Evolutionary conservation across 2,888 invertebrate genomes (phyloP), one percentile per base, ranked within the genome.

Genomic region (Andrena bicolor): DNA sequence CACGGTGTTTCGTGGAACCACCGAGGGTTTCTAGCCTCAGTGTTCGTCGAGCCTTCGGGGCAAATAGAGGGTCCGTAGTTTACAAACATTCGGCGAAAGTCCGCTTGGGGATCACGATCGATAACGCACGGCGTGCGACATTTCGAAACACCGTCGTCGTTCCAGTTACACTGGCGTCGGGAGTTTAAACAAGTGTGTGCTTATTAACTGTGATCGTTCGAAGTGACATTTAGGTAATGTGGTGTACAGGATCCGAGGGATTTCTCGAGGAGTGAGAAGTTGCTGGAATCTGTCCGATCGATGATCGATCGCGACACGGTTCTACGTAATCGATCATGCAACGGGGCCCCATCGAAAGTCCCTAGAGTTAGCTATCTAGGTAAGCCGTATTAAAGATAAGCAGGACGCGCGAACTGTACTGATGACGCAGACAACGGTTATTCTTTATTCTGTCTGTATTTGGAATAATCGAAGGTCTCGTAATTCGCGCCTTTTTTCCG

Each of bases 1-100:
- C 53, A 30, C 23, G 8, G 23, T 49, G 30, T 53, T 41, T 61
- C 72, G 64, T 48, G 23, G 49, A 68, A 56, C 53, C 68, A 77
- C 58, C 68, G 76, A 48, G 63, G 32, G 75, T 76, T 66, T 10
- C n/a, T 26, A 49, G 10, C 60, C 28, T 82, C 60, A 53, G 48
- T 30, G 7, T 16, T 49, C 10, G 20, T 56, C 28, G 26, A 53
- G 10, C 16, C 26, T n/a, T 60, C 49, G 28, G 28, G 28, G 30
- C 16, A 69, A 41, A 49, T 51, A 8, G 66, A 63, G 35, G n/a
- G 16, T 41, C 26, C 41, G 13, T 64, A 80, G 49, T 49, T 56
- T 4, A 2, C n/a, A 26, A 60, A 23, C 23, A 49, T 10, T 61
- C 13, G 6, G 60, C 58, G 41, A n/a, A 58, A 60, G 20, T 28